Conservation (phyloP, 2,797 vertebrate species). For the Leontopithecus rosalia region DNA sequence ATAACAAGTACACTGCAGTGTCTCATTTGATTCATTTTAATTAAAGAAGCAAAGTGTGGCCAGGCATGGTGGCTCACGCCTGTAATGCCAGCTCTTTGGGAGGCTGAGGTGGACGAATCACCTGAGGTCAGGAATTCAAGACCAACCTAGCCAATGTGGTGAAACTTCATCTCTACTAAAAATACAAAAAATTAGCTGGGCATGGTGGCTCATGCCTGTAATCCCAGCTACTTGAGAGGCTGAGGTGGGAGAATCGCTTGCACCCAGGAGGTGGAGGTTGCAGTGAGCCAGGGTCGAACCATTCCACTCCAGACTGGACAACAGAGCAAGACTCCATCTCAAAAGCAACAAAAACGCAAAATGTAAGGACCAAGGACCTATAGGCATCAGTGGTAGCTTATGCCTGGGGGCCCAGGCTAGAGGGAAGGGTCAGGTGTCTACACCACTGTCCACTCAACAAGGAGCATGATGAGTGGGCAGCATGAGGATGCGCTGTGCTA, state of each 20-base stretch:
- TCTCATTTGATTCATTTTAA: background rate
- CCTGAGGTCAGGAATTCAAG: background rate
- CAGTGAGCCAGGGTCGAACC: background rate
- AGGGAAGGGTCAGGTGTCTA: background rate
- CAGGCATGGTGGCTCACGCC: background rate
- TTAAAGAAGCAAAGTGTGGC: background rate
- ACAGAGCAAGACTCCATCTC: background rate
- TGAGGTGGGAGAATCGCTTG: background rate
- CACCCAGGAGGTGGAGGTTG: background rate
- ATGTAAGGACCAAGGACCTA: background rate
- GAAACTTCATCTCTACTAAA: background rate
- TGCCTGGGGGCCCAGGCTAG: background rate
- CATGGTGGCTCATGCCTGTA: background rate
- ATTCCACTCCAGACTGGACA: background rate
- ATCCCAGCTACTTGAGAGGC: background rate
- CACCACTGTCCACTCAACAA: background rate
- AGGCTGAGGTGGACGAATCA: background rate
- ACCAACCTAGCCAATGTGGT: background rate
- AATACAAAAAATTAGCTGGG: too few species aligned
- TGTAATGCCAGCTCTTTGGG: background rate
- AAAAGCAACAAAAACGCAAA: background rate
- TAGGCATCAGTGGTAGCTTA: background rate
- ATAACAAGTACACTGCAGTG: background rate
- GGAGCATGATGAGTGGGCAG: background rate
- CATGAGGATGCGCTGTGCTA: background rate